Conservation (phyloP, 2,888 invertebrate genomes). For the Drosophila borealis region DNA sequence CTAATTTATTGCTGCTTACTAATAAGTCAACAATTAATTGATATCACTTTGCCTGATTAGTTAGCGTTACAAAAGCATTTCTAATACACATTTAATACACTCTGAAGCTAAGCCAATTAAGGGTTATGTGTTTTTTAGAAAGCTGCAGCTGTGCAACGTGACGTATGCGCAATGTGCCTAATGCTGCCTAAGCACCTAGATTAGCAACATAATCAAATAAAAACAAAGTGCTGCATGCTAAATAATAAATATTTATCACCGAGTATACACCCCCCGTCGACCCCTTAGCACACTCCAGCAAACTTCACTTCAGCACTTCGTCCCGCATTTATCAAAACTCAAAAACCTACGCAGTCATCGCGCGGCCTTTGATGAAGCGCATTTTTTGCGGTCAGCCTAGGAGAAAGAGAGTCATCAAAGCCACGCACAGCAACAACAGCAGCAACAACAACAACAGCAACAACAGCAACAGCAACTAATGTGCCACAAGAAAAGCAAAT, state of each 20-base stretch:
- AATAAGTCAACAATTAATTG: too few relatives aligned
- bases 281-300: not conserved
- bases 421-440: conserved; percentile 48
- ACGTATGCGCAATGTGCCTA: conserved; percentile 53
- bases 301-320: not conserved
- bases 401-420: conserved; percentile 73
- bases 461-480: conserved; percentile 54
- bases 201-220: conserved; percentile 36
- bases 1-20: too few relatives aligned
- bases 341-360: conserved; percentile 74
- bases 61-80: too few relatives aligned
- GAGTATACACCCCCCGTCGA: conserved; percentile 16
- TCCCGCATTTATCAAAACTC: conserved; percentile 49
- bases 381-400: conserved; percentile 56
- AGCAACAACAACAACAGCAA: conserved; percentile 23
- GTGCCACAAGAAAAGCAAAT: conserved; percentile 77
- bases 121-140: conserved; percentile 3
- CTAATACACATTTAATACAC: not conserved
- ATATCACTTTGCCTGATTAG: too few relatives aligned
- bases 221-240: conserved; percentile 35
- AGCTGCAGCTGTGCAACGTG: conserved; percentile 22
- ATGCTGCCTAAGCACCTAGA: conserved; percentile 32
- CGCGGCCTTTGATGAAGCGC: conserved; percentile 73
- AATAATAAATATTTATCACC: conserved; percentile 60
- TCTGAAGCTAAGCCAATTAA: conserved; percentile 2